These are phyloP conservation scores for Stenurella melanura DNA, from an alignment of 2,888 invertebrate species.

Conservation along the genomic window DNA sequence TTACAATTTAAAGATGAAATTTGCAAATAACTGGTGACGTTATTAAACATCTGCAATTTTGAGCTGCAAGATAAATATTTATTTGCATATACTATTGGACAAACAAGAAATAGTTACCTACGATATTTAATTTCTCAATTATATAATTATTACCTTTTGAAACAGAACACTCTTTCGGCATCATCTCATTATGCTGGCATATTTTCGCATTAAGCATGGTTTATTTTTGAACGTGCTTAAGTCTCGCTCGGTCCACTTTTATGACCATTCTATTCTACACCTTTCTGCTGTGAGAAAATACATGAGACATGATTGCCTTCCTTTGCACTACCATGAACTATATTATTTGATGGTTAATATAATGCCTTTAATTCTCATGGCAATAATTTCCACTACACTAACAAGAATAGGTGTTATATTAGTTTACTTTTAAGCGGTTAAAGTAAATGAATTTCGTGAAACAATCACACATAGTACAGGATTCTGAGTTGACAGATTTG, in stretches of 20 bases:
- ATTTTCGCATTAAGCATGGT: constrained; percentile 38
- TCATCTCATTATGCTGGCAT: constrained; percentile 44
- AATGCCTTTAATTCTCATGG: not conserved
- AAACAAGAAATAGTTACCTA: no score
- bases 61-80: no score
- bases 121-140: not conserved
- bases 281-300: constrained; percentile 49
- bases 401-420: no score
- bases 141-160: not conserved
- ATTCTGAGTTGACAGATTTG: no score
- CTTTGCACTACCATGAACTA: constrained; percentile 1
- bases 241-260: constrained; percentile 45
- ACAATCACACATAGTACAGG: no score
- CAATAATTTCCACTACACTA: no score
- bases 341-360: constrained; percentile 8
- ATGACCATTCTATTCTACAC: constrained; percentile 47
- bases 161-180: constrained; percentile 44
- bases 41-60: no score
- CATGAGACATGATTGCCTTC: constrained; percentile 16
- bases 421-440: no score
- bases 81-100: no score
- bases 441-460: no score
- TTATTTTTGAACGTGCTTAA: constrained; percentile 52
- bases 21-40: no score
- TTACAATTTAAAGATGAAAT: no score